phyloP scores from a whole-genome alignment of 2,113 vertebrate genomes.

The Oriolus oriolus region DNA sequence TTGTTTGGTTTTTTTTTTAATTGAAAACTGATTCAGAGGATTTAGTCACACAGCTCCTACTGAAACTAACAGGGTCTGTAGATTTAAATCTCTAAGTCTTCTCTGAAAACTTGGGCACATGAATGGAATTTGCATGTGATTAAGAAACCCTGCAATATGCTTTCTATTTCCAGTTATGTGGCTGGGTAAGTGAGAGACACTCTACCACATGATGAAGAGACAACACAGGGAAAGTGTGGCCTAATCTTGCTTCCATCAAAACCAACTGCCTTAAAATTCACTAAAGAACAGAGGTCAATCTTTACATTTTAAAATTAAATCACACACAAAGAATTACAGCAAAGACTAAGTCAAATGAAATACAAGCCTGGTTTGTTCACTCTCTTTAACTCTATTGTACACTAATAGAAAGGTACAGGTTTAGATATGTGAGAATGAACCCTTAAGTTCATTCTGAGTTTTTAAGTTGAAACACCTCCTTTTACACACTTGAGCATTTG shows the following conservation, averaged over 20 bases:
- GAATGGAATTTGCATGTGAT: slow-evolving; percentile 22
- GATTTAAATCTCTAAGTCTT: neutral
- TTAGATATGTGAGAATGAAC: neutral
- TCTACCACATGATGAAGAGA: neutral
- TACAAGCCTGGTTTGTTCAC: neutral
- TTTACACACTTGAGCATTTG: neutral
- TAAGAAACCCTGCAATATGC: neutral
- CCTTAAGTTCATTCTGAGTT: neutral
- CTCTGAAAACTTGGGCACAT: neutral
- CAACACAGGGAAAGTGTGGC: neutral
- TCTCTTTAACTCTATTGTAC: neutral
- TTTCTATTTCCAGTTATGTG: neutral
- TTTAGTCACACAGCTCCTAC: neutral
- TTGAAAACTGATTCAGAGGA: neutral
- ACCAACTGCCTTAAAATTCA: neutral
- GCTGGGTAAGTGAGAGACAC: neutral
- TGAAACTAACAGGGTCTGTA: neutral
- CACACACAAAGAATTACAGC: neutral
- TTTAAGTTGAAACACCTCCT: neutral
- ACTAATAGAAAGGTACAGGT: neutral
- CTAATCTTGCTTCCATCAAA: neutral
- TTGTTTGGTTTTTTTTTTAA: neutral
- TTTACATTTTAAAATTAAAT: neutral
- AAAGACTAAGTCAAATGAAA: neutral
- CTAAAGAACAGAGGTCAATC: neutral